Conservation (phyloP, 2,888 invertebrate genomes). For the Antheraea assamensis region DNA sequence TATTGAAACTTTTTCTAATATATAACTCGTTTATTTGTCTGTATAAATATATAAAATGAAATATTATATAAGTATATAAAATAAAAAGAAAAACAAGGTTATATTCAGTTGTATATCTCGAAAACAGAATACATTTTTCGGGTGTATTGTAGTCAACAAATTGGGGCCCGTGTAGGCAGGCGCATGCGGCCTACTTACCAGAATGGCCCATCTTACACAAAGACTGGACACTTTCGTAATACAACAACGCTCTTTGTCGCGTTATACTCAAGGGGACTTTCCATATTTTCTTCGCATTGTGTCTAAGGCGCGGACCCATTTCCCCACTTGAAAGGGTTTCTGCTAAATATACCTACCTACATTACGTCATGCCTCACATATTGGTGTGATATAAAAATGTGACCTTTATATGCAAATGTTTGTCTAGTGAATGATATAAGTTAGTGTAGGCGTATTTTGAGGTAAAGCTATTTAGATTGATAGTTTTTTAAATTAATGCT, state of each 20-base stretch:
- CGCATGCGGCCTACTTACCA: conserved; percentile 40
- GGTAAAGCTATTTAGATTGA: not conserved
- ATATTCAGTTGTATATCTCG: not conserved
- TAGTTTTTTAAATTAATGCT: not conserved
- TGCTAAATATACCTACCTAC: conserved; percentile 13
- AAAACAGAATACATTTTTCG: not conserved
- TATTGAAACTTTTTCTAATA: too few relatives aligned
- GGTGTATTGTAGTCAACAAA: conserved; percentile 3
- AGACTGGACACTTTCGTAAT: conserved; percentile 48
- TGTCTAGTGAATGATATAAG: not conserved
- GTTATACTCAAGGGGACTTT: conserved; percentile 39
- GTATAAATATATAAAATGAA: too few relatives aligned
- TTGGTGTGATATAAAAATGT: not conserved
- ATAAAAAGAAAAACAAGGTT: not conserved
- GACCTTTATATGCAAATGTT: conserved; percentile 2
- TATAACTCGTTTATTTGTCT: too few relatives aligned
- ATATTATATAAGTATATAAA: not conserved
- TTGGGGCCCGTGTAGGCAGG: not conserved
- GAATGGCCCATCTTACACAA: conserved; percentile 40
- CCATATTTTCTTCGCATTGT: conserved; percentile 50
- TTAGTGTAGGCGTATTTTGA: not conserved
- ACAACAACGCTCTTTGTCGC: conserved; percentile 48
- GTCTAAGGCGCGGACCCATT: conserved; percentile 41
- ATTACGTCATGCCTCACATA: not conserved
- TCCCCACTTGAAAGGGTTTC: conserved; percentile 51